Base-by-base conservation (phyloP, 2,888 invertebrate genomes). In the Perizoma flavofasciatum region DNA sequence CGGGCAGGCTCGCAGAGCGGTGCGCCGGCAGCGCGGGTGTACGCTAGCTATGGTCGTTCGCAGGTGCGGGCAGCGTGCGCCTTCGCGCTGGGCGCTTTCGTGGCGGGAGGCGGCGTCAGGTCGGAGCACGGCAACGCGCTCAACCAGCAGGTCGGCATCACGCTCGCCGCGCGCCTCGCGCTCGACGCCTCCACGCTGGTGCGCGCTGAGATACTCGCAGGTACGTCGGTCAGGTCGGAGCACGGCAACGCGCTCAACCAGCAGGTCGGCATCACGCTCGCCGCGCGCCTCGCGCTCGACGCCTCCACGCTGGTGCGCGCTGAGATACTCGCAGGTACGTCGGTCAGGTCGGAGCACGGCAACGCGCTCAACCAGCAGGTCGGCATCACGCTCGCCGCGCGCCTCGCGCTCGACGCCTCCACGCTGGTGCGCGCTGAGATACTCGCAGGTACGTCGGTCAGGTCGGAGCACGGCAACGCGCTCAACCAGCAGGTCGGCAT, bases 191-290 rank as follows among this genome's bases (percentile, higher is more conserved):
- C 97, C 72, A 96, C 96, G 62, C 89, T 98, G 72, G 98, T 98
- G 68, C 94, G 99, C 67, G 93, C 95, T 78, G 97, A 99, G 91
- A 92, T 98, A 61, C 95, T 97, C 0, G 96, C 97, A 49, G 98
- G 98, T 59, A 87, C 8, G 40, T 37, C 22, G 3, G 22, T 22
- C 22, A 22, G 98, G 72, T 96, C 96, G 51, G 98, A 98, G 79
- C 98, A 99, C 88, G 98, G 98, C 46, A 97, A 97, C 86, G 97
- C 96, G 79, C 97, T 98, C 61, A 98, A 98, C 92, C 97, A 98
- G 79, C 96, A 96, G 73, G 96, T 99, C 68, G 98, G 97, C 65
- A 96, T 97, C 92, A 96, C 95, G 56, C 93, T 99, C 68, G 94
- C 97, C 54, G 95, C 95, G 76, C 95, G 95, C 39, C 96, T 70